A percentile compares a stretch with the other conserved stretches of the same genome.
phyloP scores from a whole-genome alignment of 1,140 invertebrate genomes.

The Pachypeltis micranthus region DNA sequence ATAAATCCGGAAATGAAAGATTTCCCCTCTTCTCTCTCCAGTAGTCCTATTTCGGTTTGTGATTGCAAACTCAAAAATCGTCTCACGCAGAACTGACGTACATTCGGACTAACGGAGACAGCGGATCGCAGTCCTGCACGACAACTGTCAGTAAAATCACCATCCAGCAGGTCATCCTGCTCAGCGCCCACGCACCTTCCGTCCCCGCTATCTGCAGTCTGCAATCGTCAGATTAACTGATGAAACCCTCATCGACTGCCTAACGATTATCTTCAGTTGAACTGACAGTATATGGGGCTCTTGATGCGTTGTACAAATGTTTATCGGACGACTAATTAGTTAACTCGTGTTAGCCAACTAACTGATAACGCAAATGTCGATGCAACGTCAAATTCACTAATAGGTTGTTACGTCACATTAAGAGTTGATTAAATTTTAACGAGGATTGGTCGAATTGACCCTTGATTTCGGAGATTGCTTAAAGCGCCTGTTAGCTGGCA shows the following conservation, averaged over 20 bases:
- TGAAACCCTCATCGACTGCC: not conserved
- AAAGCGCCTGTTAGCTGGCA: too few species aligned
- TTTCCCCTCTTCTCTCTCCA: not conserved
- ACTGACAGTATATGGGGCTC: conserved; percentile 3
- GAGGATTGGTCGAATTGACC: too few species aligned
- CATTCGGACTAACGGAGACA: too few species aligned
- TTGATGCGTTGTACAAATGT: too few species aligned
- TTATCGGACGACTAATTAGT: too few species aligned
- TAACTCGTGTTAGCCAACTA: too few species aligned
- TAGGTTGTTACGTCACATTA: too few species aligned
- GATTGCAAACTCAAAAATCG: not conserved
- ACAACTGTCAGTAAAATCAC: not conserved
- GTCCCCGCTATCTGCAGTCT: not conserved
- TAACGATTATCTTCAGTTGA: not conserved
- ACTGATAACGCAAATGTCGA: too few species aligned
- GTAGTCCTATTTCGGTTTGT: not conserved
- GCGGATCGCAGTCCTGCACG: not conserved
- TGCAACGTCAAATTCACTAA: too few species aligned
- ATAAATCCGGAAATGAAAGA: not conserved
- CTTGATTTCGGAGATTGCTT: too few species aligned
- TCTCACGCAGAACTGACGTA: not conserved
- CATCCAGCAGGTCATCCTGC: not conserved
- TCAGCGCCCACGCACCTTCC: not conserved
- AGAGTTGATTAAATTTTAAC: too few species aligned
- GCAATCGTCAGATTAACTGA: not conserved